Percentiles rank a stretch among this genome's conserved stretches.
Evolutionary conservation across 2,113 vertebrate species (phyloP).

Genomic region (Bujurquina vittata): DNA sequence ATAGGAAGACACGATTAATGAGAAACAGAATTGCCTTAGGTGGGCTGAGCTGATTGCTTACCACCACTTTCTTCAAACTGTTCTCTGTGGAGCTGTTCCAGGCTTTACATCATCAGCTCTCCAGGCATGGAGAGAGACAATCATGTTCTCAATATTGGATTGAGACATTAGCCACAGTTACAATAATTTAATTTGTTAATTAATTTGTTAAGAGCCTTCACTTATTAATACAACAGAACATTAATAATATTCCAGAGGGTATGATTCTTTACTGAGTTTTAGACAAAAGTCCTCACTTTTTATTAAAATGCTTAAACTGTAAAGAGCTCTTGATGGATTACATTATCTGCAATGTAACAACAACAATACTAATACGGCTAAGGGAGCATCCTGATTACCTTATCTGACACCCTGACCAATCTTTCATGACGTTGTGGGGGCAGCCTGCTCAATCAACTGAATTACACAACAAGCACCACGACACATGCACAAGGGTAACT

Average conservation of each 20-base stretch:
- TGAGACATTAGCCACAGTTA: conserved; percentile 11
- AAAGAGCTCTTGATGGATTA: neutral
- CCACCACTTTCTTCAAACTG: conserved; percentile 11
- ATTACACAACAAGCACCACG: neutral
- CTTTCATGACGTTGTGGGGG: neutral
- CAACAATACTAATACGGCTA: neutral
- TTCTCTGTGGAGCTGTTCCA: conserved; percentile 25
- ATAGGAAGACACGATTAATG: neutral
- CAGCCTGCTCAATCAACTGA: neutral
- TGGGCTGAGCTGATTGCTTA: conserved; percentile 10
- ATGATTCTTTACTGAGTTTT: neutral
- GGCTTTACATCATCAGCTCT: conserved; percentile 21
- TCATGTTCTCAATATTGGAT: conserved; percentile 38
- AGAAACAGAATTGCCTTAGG: neutral
- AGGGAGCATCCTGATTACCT: neutral
- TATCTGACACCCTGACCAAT: neutral
- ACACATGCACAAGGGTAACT: neutral
- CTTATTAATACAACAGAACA: neutral
- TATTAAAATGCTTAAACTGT: neutral
- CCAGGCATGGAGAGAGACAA: conserved; percentile 2
- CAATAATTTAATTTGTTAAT: conserved; percentile 14
- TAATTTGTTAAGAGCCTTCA: conserved; percentile 8
- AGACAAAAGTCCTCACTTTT: neutral
- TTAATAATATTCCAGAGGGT: conserved; percentile 1
- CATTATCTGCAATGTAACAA: neutral